phyloP scores from a whole-genome alignment of 2,888 invertebrate genomes.

The Microchrysa polita region DNA sequence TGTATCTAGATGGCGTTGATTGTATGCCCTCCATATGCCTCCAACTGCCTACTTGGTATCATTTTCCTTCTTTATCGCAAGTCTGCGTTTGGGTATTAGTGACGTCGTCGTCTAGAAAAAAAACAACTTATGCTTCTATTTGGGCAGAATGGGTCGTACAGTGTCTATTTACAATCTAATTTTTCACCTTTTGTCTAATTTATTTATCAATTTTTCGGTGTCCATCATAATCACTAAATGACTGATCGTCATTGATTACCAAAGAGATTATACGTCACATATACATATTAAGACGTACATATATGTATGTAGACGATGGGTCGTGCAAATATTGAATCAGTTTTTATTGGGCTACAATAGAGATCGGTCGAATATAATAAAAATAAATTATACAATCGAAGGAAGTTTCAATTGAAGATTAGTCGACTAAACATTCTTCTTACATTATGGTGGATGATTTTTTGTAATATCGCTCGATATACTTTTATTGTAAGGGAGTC shows the following conservation, averaged over 20 bases:
- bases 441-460: too few relatives aligned
- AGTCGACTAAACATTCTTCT: not conserved
- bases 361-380: not conserved
- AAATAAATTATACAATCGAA: not conserved
- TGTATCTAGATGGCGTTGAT: too few relatives aligned
- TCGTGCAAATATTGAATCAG: not conserved
- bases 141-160: too few relatives aligned
- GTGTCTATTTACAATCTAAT: not conserved
- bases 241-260: not conserved
- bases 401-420: constrained; percentile 3
- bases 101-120: too few relatives aligned
- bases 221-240: constrained; percentile 28
- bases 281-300: too few relatives aligned
- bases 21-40: too few relatives aligned
- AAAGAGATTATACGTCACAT: not conserved
- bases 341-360: constrained; percentile 27
- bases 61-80: too few relatives aligned
- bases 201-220: constrained; percentile 6
- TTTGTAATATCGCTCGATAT: too few relatives aligned
- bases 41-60: too few relatives aligned
- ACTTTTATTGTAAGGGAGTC: too few relatives aligned
- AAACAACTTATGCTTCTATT: too few relatives aligned
- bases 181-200: not conserved
- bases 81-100: too few relatives aligned
- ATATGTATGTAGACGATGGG: not conserved